Percentiles rank a stretch among this genome's conserved stretches.
phyloP scores from a whole-genome alignment of 2,797 vertebrate species.

The Hippocampus kuda region DNA sequence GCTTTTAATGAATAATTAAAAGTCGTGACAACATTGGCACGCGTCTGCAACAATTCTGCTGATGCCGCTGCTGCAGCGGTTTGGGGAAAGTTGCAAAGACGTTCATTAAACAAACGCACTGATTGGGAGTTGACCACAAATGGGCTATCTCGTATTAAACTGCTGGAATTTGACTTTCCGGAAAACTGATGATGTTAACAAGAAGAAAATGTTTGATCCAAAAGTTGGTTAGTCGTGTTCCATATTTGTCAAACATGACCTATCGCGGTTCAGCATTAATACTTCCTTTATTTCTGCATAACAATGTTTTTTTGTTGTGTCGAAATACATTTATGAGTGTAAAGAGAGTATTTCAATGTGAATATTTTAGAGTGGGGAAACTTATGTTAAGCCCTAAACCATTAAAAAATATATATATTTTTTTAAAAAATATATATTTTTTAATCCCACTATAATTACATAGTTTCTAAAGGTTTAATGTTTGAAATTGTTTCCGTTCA shows the following conservation, averaged over 20 bases:
- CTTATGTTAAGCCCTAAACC: too few species aligned
- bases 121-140: constrained; percentile 21
- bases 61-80: constrained; percentile 2
- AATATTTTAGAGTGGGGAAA: too few species aligned
- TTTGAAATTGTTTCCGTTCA: too few species aligned
- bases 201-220: background rate
- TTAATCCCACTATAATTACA: too few species aligned
- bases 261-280: background rate
- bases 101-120: constrained; percentile 17
- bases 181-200: background rate
- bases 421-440: too few species aligned
- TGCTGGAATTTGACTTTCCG: background rate
- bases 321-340: background rate
- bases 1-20: constrained; percentile 61
- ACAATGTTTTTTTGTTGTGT: background rate
- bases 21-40: constrained; percentile 40
- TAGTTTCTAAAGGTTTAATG: too few species aligned
- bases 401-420: too few species aligned
- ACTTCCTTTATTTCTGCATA: background rate
- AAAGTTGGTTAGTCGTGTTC: background rate
- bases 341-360: too few species aligned
- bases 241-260: background rate
- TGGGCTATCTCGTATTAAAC: background rate
- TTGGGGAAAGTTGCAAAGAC: background rate
- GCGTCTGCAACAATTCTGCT: constrained; percentile 39